Conservation (phyloP, 1,140 invertebrate species). For the Calephelis nemesis region DNA sequence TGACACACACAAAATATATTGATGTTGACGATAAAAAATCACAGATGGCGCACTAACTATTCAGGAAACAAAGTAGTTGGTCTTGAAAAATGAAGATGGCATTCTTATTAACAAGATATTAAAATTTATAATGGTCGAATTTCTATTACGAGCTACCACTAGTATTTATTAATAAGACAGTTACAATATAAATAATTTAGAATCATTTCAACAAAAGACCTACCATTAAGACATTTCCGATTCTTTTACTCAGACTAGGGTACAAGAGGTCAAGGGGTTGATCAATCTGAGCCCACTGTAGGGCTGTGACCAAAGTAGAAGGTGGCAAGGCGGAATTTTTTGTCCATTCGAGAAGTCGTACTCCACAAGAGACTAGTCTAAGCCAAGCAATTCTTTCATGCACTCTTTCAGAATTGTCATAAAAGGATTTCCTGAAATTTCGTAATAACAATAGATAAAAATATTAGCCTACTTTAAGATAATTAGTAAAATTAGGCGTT, state of each 20-base stretch:
- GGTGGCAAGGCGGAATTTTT: constrained; percentile 52
- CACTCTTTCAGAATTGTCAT: constrained; percentile 38
- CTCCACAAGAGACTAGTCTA: constrained; percentile 43
- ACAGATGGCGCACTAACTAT: too few relatives aligned
- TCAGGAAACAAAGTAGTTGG: too few relatives aligned
- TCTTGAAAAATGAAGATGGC: too few relatives aligned
- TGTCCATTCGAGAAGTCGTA: constrained; percentile 50
- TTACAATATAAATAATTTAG: neutral
- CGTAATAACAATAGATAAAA: neutral
- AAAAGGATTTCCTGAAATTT: constrained; percentile 49
- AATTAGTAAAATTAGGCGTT: neutral
- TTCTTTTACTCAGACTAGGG: constrained; percentile 41
- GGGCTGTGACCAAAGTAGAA: constrained; percentile 40
- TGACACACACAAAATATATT: too few relatives aligned
- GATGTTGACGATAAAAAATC: too few relatives aligned
- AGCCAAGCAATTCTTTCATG: constrained; percentile 53
- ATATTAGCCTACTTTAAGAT: neutral
- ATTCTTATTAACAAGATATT: too few relatives aligned
- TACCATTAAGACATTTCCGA: constrained; percentile 47
- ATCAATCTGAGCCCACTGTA: constrained; percentile 56
- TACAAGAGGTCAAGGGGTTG: constrained; percentile 59
- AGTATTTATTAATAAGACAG: too few relatives aligned
- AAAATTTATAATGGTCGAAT: too few relatives aligned
- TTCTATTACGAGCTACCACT: too few relatives aligned
- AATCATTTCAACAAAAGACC: constrained; percentile 8